Evolutionary conservation across 2,888 invertebrate species (phyloP).

Genomic region (Drosophila borborema): DNA sequence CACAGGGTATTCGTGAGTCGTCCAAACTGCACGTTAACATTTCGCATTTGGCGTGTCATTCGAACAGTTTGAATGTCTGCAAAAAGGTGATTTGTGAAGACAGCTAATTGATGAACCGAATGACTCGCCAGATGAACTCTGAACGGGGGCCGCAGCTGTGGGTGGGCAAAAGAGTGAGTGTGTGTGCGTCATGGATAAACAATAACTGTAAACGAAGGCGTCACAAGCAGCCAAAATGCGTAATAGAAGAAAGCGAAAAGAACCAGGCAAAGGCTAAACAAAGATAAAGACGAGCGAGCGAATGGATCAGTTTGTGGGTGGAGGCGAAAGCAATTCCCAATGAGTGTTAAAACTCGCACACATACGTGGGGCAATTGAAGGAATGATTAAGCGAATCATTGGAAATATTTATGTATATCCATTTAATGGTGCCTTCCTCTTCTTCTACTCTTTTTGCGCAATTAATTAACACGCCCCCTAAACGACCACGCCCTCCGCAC

Average conservation of each 20-base stretch:
- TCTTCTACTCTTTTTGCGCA: conserved; percentile 54
- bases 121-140: conserved; percentile 23
- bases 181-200: conserved; percentile 38
- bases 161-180: conserved; percentile 18
- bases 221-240: conserved; percentile 41
- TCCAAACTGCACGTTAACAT: background rate
- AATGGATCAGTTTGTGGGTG: background rate
- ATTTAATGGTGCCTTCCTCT: conserved; percentile 20
- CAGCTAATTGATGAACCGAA: conserved; percentile 8
- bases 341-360: background rate
- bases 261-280: background rate
- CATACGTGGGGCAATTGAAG: conserved; percentile 4
- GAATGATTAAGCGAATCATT: conserved; percentile 41
- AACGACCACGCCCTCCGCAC: conserved; percentile 1
- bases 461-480: conserved; percentile 63
- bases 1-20: conserved; percentile 11
- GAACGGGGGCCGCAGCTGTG: conserved; percentile 12
- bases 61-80: conserved; percentile 24
- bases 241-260: conserved; percentile 32
- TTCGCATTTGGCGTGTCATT: conserved; percentile 13
- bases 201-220: conserved; percentile 37
- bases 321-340: background rate
- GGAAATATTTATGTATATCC: conserved; percentile 10
- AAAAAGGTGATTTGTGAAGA: conserved; percentile 12
- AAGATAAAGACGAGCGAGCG: background rate